phyloP scores from a whole-genome alignment of 64 coral and sea anemone genomes.

The Montipora efflorescens region DNA sequence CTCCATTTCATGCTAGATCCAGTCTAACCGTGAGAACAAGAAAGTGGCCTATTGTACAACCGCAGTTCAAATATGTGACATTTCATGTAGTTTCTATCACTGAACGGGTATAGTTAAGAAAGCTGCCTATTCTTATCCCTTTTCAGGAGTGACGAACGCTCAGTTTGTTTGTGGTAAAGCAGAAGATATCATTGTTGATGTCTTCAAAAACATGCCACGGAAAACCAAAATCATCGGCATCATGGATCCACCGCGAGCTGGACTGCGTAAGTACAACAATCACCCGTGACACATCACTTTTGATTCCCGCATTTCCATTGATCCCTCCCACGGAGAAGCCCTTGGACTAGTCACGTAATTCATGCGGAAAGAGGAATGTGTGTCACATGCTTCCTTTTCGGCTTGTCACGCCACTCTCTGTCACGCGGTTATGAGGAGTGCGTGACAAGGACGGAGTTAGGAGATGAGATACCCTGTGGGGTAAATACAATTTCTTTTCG shows the following conservation, averaged over 20 bases:
- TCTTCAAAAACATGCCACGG: conserved; percentile 74
- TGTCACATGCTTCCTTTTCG: no score
- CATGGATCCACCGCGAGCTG: conserved; percentile 92
- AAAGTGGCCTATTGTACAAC: no score
- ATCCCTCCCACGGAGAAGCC: not conserved
- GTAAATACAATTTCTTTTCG: not conserved
- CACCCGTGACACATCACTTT: not conserved
- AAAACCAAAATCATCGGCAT: conserved; percentile 90
- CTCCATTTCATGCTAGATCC: no score
- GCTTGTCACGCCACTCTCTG: no score
- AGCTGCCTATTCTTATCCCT: not conserved
- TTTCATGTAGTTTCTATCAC: no score
- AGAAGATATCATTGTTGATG: conserved; percentile 90
- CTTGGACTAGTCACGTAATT: no score
- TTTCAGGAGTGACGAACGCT: conserved; percentile 75
- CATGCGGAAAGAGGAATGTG: no score
- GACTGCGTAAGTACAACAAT: conserved; percentile 81
- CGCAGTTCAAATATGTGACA: no score
- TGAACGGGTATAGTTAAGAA: not conserved
- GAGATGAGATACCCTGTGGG: not conserved
- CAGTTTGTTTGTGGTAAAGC: conserved; percentile 92
- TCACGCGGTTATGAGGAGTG: not conserved
- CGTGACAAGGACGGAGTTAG: not conserved
- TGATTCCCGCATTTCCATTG: no score
- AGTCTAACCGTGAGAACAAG: no score